A percentile compares a stretch with the other conserved stretches of the same genome.
Conservation (phyloP, 2,888 invertebrate genomes). For the Plemyria rubiginata region DNA sequence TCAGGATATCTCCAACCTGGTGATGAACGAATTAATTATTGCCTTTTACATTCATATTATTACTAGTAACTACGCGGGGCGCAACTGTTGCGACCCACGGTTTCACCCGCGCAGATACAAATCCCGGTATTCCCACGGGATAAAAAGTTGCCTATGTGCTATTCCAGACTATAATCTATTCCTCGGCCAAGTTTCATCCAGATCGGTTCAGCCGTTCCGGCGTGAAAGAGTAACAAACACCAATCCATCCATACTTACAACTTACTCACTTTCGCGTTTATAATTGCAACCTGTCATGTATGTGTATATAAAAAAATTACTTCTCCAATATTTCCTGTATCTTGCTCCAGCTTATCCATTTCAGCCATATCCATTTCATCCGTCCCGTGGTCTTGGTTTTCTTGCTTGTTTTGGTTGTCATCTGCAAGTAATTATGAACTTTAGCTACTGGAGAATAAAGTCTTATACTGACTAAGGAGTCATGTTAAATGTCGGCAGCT, state of each 20-base stretch:
- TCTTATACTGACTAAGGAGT: not conserved
- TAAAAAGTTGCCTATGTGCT: too few relatives aligned
- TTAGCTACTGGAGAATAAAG: slow-evolving; percentile 3
- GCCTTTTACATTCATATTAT: too few relatives aligned
- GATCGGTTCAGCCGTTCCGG: too few relatives aligned
- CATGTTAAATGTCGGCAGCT: slow-evolving; percentile 41
- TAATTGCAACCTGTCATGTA: not conserved
- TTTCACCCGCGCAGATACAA: too few relatives aligned
- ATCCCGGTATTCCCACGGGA: too few relatives aligned
- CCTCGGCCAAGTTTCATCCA: too few relatives aligned
- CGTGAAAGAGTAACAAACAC: too few relatives aligned
- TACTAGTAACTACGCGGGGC: too few relatives aligned
- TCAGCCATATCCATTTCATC: slow-evolving; percentile 82
- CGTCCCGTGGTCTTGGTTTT: slow-evolving; percentile 66
- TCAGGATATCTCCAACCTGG: slow-evolving; percentile 90
- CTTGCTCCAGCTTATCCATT: slow-evolving; percentile 82
- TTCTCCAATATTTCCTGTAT: slow-evolving; percentile 80
- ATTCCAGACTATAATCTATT: too few relatives aligned
- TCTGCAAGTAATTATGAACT: slow-evolving; percentile 43
- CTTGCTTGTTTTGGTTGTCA: slow-evolving; percentile 64
- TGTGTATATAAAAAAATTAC: slow-evolving; percentile 44
- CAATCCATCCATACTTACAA: too few relatives aligned
- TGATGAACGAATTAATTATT: not conserved
- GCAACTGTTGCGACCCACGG: too few relatives aligned
- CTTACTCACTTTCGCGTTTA: too few relatives aligned